These are phyloP conservation scores for Salminus brasiliensis DNA, from an alignment of 2,113 vertebrate species.

Conservation along the genomic window DNA sequence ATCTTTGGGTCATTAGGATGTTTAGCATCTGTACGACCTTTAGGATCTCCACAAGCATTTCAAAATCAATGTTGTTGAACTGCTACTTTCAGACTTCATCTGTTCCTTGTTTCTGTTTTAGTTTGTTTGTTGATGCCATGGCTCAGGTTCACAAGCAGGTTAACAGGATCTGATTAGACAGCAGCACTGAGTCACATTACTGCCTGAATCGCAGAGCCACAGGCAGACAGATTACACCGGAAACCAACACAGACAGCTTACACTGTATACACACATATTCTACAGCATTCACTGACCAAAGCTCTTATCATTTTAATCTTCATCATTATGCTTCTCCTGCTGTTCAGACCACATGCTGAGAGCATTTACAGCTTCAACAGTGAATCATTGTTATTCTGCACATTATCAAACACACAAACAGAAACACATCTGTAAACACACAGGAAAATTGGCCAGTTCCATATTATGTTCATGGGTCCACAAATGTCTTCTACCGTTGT, in stretches of 20 bases:
- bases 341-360: not conserved
- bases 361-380: not conserved
- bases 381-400: not conserved
- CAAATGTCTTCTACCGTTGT: no score
- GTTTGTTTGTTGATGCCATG: slow-evolving; percentile 6
- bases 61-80: no score
- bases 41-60: not conserved
- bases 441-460: no score
- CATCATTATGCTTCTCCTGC: not conserved
- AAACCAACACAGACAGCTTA: not conserved
- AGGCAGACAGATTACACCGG: not conserved
- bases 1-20: not conserved
- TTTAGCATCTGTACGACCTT: not conserved
- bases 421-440: no score
- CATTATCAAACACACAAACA: not conserved
- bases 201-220: not conserved
- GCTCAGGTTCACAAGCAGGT: not conserved
- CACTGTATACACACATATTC: not conserved
- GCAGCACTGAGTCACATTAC: not conserved
- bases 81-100: no score
- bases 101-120: not conserved
- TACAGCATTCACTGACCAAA: not conserved
- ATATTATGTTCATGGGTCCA: no score
- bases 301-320: not conserved
- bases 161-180: not conserved